These are phyloP conservation scores for Sweltsa coloradensis DNA, from an alignment of 1,140 invertebrate genomes.

Conservation along the genomic window DNA sequence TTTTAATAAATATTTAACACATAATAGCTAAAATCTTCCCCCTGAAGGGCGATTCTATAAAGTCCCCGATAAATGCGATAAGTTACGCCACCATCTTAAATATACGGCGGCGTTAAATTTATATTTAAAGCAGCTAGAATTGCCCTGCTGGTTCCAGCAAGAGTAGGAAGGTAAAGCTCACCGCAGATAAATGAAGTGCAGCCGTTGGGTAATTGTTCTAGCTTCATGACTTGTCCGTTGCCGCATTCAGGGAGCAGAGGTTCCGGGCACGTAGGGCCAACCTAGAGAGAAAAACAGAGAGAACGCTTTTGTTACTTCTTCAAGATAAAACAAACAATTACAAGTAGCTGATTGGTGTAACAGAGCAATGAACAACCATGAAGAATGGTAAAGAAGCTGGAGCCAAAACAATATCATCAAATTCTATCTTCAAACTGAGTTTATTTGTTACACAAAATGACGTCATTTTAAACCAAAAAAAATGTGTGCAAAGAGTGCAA, in stretches of 20 bases:
- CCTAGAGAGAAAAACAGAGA: neutral
- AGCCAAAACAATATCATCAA: neutral
- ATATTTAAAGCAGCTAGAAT: neutral
- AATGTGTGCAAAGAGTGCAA: too few species aligned
- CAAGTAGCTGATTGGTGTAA: neutral
- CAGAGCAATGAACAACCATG: neutral
- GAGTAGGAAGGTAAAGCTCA: conserved; percentile 26
- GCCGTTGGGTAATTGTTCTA: conserved; percentile 40
- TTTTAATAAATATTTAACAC: too few species aligned
- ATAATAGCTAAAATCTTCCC: too few species aligned
- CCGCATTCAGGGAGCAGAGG: conserved; percentile 48
- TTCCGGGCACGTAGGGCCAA: conserved; percentile 39
- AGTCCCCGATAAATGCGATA: neutral
- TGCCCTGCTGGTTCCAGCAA: neutral
- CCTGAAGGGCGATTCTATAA: too few species aligned
- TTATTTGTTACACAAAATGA: too few species aligned
- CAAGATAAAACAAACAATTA: neutral
- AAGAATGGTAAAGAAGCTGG: neutral
- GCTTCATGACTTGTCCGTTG: conserved; percentile 51
- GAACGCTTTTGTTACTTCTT: neutral
- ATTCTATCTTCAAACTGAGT: too few species aligned
- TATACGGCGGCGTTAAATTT: neutral
- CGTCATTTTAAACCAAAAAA: neutral
- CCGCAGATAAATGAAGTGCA: conserved; percentile 58
- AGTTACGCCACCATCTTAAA: neutral